Evolutionary conservation across 2,113 vertebrate species (phyloP).

Genomic region (Laticauda colubrina): DNA sequence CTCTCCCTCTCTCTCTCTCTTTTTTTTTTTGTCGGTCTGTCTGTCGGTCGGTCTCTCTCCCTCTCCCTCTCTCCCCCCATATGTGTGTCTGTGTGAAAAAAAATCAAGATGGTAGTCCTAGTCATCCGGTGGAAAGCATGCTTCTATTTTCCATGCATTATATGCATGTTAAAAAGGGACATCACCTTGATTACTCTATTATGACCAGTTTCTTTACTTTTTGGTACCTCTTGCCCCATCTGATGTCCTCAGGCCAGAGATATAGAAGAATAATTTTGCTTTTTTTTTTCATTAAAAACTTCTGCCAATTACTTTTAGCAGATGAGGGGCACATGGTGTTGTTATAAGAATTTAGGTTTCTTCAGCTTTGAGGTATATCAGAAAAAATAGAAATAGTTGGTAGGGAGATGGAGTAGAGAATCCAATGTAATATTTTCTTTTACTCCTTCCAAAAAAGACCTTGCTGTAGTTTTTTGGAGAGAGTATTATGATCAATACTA

Average conservation of each 20-base stretch:
- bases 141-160: background rate
- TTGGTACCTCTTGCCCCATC: background rate
- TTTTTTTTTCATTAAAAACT: background rate
- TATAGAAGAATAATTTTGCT: background rate
- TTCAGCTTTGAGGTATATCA: background rate
- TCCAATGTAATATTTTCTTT: background rate
- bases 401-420: background rate
- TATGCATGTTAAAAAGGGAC: background rate
- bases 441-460: too few species aligned
- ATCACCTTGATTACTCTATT: background rate
- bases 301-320: background rate
- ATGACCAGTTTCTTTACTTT: background rate
- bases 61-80: background rate
- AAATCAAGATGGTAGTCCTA: background rate
- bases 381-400: background rate
- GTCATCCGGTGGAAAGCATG: background rate
- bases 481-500: background rate
- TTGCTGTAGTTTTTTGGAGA: background rate
- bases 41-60: too few species aligned
- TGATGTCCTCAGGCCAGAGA: background rate
- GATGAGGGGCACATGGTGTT: background rate
- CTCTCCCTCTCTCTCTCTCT: background rate
- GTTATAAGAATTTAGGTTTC: background rate
- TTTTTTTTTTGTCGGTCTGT: too few species aligned
- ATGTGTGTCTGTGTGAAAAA: background rate